These are phyloP conservation scores for Diachasmimorpha longicaudata DNA, from an alignment of 1,140 invertebrate genomes.

Conservation along the genomic window DNA sequence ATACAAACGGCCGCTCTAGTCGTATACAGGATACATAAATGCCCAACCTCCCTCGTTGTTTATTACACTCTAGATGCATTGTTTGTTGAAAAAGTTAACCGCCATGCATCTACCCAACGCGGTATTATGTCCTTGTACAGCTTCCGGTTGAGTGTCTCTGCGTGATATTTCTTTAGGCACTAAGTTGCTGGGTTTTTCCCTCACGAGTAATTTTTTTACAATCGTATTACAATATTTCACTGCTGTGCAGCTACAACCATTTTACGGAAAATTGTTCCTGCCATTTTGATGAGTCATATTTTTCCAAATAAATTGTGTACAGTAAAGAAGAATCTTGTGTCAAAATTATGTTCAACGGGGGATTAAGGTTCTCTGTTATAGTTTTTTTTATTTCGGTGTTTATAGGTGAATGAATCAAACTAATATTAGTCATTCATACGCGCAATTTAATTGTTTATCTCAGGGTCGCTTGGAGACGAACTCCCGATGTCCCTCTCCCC, in stretches of 20 bases:
- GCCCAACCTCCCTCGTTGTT: slow-evolving; percentile 34
- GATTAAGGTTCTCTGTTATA: too few species aligned
- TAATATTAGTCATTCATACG: too few species aligned
- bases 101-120: slow-evolving; percentile 35
- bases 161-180: slow-evolving; percentile 16
- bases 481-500: too few species aligned
- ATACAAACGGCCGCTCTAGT: neutral
- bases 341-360: too few species aligned
- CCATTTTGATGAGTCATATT: neutral
- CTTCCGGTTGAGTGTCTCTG: slow-evolving; percentile 10
- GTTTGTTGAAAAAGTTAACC: slow-evolving; percentile 46
- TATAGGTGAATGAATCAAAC: too few species aligned
- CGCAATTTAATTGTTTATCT: too few species aligned
- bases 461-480: too few species aligned
- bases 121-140: slow-evolving; percentile 10
- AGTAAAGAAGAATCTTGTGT: too few species aligned
- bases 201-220: neutral
- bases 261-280: neutral
- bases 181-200: slow-evolving; percentile 23
- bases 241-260: neutral
- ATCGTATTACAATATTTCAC: neutral
- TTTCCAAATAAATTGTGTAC: neutral
- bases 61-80: slow-evolving; percentile 44
- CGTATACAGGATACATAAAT: slow-evolving; percentile 8
- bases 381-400: too few species aligned